Conservation (phyloP, 1,140 invertebrate genomes). For the Leptinotarsa undecemlineata region DNA sequence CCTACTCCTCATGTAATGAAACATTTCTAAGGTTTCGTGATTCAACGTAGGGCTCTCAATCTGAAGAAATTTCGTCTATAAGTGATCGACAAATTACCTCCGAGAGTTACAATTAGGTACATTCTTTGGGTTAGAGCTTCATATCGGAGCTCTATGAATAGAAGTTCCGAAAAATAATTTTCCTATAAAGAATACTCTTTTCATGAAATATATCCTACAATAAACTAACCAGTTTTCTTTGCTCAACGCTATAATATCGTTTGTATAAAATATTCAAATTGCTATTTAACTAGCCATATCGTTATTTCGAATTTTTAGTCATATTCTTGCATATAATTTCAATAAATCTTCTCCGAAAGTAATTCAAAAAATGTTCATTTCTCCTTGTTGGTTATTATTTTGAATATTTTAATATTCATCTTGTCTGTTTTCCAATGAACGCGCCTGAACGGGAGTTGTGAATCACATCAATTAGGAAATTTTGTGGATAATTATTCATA, state of each 20-base stretch:
- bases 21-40: too few relatives aligned
- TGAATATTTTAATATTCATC: constrained; percentile 6
- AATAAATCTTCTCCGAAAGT: background rate
- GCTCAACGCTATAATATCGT: background rate
- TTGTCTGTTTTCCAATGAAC: background rate
- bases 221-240: background rate
- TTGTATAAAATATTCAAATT: background rate
- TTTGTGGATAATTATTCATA: constrained; percentile 4
- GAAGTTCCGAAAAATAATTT: too few relatives aligned
- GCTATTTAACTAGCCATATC: background rate
- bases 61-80: too few relatives aligned
- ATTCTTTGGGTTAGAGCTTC: too few relatives aligned
- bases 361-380: background rate
- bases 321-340: background rate
- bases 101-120: too few relatives aligned
- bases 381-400: background rate
- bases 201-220: too few relatives aligned
- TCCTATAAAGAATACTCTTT: too few relatives aligned
- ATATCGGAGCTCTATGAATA: too few relatives aligned
- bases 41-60: too few relatives aligned
- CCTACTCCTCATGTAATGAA: too few relatives aligned
- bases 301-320: background rate
- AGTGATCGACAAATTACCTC: too few relatives aligned
- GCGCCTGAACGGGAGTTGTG: background rate
- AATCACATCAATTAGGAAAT: constrained; percentile 6